A percentile compares a stretch with the other conserved stretches of the same genome.
These are phyloP conservation scores for Microplitis manilae DNA, from an alignment of 2,888 invertebrate species.

Conservation along the genomic window DNA sequence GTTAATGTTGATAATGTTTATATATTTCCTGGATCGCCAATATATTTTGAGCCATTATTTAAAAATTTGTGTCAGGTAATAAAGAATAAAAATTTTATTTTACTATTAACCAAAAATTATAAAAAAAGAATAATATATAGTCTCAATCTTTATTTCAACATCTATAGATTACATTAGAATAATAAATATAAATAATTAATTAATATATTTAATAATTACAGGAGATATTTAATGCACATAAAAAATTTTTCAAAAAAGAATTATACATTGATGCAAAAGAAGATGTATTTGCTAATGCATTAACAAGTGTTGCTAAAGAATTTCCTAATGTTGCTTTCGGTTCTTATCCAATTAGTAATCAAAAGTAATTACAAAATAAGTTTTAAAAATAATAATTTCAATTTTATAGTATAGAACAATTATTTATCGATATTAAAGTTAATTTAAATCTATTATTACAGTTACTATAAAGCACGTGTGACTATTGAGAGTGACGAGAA, in stretches of 20 bases:
- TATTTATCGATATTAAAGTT: constrained; percentile 7
- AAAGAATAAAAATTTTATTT: constrained; percentile 7
- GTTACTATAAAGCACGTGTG: constrained; percentile 73
- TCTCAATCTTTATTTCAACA: too few species aligned
- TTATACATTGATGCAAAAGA: constrained; percentile 72
- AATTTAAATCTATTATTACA: constrained; percentile 54
- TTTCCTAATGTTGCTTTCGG: constrained; percentile 74
- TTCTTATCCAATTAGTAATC: constrained; percentile 73
- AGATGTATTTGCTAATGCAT: constrained; percentile 69
- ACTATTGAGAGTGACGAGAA: constrained; percentile 72
- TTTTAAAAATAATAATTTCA: constrained; percentile 2
- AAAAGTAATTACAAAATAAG: constrained; percentile 64
- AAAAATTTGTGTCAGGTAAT: constrained; percentile 64
- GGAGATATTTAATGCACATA: constrained; percentile 68
- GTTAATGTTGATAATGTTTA: constrained; percentile 77
- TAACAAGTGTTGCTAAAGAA: constrained; percentile 70
- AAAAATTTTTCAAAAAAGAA: constrained; percentile 69
- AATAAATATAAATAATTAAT: not conserved
- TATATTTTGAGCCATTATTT: constrained; percentile 71
- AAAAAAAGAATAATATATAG: not conserved
- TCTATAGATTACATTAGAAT: not conserved
- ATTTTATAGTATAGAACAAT: not conserved
- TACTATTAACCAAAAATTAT: not conserved
- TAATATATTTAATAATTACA: constrained; percentile 51
- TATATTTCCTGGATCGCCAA: constrained; percentile 82